Conservation (phyloP, 2,113 vertebrate species). For the Furnarius figulus region DNA sequence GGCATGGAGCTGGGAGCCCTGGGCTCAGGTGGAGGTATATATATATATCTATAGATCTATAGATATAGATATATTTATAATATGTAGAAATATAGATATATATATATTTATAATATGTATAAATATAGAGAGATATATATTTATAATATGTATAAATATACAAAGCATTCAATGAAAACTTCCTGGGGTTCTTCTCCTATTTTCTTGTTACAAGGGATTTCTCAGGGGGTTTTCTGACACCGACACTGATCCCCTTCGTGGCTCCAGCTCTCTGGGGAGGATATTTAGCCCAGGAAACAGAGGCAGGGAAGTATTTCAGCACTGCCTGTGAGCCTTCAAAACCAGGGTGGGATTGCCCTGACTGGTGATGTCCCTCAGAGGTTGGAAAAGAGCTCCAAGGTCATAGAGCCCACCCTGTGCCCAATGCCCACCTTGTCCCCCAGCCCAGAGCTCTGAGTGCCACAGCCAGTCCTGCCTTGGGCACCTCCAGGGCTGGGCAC, state of each 20-base stretch:
- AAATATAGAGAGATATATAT: neutral
- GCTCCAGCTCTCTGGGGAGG: neutral
- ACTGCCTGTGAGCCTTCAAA: neutral
- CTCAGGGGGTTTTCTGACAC: neutral
- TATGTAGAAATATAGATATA: neutral
- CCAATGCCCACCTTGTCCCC: neutral
- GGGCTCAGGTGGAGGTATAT: neutral
- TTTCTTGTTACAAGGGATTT: neutral
- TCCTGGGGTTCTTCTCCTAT: neutral
- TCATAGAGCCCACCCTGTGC: rapidly evolving
- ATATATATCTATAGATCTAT: no score
- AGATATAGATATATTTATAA: no score
- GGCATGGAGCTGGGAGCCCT: neutral
- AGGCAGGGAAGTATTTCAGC: neutral
- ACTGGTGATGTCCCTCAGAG: neutral
- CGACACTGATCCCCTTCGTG: neutral
- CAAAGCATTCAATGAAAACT: neutral
- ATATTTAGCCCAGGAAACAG: neutral
- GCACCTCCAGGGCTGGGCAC: neutral
- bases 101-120: neutral
- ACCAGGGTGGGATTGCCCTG: neutral
- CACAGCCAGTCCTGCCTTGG: neutral
- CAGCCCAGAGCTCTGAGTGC: neutral
- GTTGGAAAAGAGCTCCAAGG: neutral
- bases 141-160: neutral